Conservation (phyloP, 2,888 invertebrate genomes). For the Orchesellides sinensis region DNA sequence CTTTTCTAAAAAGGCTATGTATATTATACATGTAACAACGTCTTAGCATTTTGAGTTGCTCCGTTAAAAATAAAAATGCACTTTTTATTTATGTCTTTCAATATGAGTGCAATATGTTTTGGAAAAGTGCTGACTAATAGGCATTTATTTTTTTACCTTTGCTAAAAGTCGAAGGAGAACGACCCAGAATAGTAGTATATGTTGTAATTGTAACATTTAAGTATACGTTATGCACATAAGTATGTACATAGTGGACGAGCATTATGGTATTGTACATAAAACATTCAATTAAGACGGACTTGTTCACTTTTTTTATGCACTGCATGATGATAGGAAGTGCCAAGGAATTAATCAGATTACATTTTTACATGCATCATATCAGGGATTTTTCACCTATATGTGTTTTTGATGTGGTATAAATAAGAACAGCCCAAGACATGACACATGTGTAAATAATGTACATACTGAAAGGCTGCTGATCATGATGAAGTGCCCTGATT, state of each 20-base stretch:
- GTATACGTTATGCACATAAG: background rate
- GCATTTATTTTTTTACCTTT: background rate
- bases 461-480: too few species aligned
- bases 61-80: background rate
- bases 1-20: background rate
- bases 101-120: background rate
- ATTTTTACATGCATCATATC: too few species aligned
- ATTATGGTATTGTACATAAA: background rate
- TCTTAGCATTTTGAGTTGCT: background rate
- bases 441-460: too few species aligned
- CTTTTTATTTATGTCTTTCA: background rate
- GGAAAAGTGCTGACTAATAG: constrained; percentile 29
- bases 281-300: constrained; percentile 33
- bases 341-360: constrained; percentile 58
- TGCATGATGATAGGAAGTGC: constrained; percentile 38
- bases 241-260: background rate
- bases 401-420: background rate
- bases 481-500: too few species aligned
- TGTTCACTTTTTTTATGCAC: constrained; percentile 16
- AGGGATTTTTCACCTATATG: constrained; percentile 18
- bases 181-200: constrained; percentile 46
- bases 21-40: background rate
- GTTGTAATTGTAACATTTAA: constrained; percentile 5
- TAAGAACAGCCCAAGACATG: too few species aligned
- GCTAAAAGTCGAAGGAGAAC: constrained; percentile 39